Evolutionary conservation across 92 coral and sea anemone genomes (phyloP).

Genomic region (Porites cylindrica): DNA sequence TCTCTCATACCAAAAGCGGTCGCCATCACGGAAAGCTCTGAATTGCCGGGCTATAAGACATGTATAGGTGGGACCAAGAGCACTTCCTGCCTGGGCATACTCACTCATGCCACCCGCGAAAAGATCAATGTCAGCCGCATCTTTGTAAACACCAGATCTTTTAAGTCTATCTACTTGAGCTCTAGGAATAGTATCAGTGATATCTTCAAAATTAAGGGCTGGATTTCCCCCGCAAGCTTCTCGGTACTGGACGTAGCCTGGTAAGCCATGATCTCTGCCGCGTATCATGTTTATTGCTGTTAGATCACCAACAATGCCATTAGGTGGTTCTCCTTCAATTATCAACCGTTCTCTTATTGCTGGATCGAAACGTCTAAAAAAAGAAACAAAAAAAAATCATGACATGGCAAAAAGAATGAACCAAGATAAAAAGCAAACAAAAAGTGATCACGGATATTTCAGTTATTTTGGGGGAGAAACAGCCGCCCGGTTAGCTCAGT

Average conservation of each 20-base stretch:
- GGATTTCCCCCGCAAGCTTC: conserved; percentile 2
- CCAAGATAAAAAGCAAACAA: no score
- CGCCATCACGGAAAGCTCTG: conserved; percentile 20
- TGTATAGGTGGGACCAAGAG: conserved; percentile 41
- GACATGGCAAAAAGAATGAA: no score
- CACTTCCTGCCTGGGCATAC: neutral
- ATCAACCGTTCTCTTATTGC: conserved; percentile 24
- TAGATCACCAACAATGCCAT: conserved; percentile 21
- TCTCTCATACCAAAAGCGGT: conserved; percentile 60
- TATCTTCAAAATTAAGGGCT: neutral
- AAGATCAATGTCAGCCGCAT: conserved; percentile 23
- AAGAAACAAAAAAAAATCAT: neutral
- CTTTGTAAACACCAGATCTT: neutral
- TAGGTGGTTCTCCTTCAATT: conserved; percentile 8
- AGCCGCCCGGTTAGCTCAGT: no score
- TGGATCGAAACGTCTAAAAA: neutral
- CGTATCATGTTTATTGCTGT: conserved; percentile 32
- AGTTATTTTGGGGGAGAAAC: no score
- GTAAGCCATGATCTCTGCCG: conserved; percentile 49
- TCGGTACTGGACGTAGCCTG: conserved; percentile 23
- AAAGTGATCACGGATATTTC: no score
- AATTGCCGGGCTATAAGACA: conserved; percentile 11
- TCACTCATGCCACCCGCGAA: conserved; percentile 44
- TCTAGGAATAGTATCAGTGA: neutral
- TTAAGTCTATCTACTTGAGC: neutral